Conservation (phyloP, 1,140 invertebrate genomes). For the Drosophila melanogaster region DNA sequence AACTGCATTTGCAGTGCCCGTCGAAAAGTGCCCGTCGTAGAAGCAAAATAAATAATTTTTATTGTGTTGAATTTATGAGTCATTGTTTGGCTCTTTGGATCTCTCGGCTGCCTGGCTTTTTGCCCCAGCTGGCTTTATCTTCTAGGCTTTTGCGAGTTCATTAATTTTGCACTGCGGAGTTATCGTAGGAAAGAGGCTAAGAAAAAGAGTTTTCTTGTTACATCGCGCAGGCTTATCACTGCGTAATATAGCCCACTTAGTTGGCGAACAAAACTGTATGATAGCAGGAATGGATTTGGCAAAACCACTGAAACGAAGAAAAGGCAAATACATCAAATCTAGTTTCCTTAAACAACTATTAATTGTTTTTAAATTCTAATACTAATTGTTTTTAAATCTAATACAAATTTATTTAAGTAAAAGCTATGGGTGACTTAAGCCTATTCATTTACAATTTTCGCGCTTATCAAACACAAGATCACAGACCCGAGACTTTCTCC, state of each 20-base stretch:
- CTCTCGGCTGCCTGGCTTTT: conserved; percentile 6
- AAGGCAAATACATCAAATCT: not conserved
- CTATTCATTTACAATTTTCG: conserved; percentile 39
- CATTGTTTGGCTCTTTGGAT: conserved; percentile 58
- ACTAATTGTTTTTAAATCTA: too few relatives aligned
- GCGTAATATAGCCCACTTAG: too few relatives aligned
- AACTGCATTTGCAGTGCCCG: conserved; percentile 40
- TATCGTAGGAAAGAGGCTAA: conserved; percentile 35
- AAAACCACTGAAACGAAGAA: not conserved
- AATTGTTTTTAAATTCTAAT: too few relatives aligned
- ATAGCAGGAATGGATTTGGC: too few relatives aligned
- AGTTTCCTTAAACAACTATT: too few relatives aligned
- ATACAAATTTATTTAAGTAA: conserved; percentile 4
- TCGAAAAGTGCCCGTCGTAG: conserved; percentile 38
- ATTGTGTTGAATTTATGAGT: conserved; percentile 63
- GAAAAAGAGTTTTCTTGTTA: conserved; percentile 23
- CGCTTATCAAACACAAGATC: conserved; percentile 57
- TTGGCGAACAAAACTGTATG: not conserved
- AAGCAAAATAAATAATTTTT: conserved; percentile 58
- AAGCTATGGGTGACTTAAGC: conserved; percentile 11
- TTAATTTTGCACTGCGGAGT: conserved; percentile 56
- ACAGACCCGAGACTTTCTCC: conserved; percentile 60
- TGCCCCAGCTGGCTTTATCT: conserved; percentile 31
- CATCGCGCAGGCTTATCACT: conserved; percentile 12
- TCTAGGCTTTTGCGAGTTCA: conserved; percentile 46